These are phyloP conservation scores for Scytalopus superciliaris DNA, from an alignment of 2,113 vertebrate species.

Conservation along the genomic window DNA sequence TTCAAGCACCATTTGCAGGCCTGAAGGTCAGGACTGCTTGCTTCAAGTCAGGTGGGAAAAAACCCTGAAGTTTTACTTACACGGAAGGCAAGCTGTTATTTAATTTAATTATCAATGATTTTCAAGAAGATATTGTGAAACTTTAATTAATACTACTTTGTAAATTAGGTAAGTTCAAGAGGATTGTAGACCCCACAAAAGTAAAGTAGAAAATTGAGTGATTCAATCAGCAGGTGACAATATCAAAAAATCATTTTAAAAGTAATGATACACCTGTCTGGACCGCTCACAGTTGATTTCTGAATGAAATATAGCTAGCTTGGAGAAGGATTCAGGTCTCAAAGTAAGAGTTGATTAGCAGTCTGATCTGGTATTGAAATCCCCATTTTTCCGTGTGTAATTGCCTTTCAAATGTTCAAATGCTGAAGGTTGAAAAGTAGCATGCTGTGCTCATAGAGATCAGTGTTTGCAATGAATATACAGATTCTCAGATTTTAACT, in stretches of 20 bases:
- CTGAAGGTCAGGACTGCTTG: background rate
- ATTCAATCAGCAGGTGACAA: background rate
- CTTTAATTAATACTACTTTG: background rate
- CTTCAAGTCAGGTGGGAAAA: background rate
- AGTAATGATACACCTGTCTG: background rate
- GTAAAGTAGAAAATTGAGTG: background rate
- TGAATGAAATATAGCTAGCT: background rate
- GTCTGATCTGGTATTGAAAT: conserved; percentile 14
- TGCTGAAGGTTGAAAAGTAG: conserved; percentile 18
- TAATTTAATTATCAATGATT: background rate
- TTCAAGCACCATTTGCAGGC: background rate
- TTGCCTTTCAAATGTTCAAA: conserved; percentile 47
- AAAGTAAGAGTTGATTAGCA: conserved; percentile 8
- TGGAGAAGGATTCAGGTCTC: background rate
- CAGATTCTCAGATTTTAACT: conserved; percentile 8
- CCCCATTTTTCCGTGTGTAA: background rate
- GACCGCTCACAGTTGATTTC: background rate
- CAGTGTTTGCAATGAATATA: conserved; percentile 8
- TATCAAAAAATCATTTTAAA: background rate
- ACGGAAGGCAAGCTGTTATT: background rate
- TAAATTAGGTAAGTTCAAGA: background rate
- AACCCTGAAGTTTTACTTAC: background rate
- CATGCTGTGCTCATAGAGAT: conserved; percentile 14
- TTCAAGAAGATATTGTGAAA: background rate
- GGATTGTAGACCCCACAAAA: background rate